A percentile compares a stretch with the other conserved stretches of the same genome.
Conservation (phyloP, 2,888 invertebrate genomes). For the Cremastinae sp. region DNA sequence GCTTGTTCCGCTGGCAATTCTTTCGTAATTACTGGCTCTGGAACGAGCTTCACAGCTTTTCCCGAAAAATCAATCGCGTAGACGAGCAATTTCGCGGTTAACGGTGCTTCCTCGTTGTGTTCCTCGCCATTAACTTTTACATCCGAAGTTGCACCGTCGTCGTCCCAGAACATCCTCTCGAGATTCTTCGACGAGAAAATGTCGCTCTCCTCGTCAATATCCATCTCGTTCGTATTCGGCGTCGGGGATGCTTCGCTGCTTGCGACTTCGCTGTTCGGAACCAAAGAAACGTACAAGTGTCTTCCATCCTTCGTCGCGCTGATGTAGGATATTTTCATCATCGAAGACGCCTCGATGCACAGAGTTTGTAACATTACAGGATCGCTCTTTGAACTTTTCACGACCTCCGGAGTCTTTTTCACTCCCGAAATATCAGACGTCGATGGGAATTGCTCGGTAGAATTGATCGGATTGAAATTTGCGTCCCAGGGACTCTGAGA, state of each 20-base stretch:
- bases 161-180: constrained; percentile 82
- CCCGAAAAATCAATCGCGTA: constrained; percentile 82
- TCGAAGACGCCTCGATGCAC: constrained; percentile 74
- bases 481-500: constrained; percentile 72
- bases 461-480: constrained; percentile 75
- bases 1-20: constrained; percentile 85
- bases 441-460: constrained; percentile 74
- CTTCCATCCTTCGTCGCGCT: constrained; percentile 74
- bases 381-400: constrained; percentile 72
- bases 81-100: constrained; percentile 81
- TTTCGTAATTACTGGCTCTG: constrained; percentile 84
- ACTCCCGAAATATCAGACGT: constrained; percentile 73
- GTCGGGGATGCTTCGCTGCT: constrained; percentile 72
- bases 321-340: constrained; percentile 72
- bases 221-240: constrained; percentile 75
- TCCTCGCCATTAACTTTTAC: constrained; percentile 83
- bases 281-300: constrained; percentile 75
- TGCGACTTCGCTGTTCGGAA: constrained; percentile 62
- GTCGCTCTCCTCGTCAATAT: constrained; percentile 77
- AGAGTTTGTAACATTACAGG: constrained; percentile 76
- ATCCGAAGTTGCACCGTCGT: constrained; percentile 82
- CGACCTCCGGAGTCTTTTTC: constrained; percentile 72
- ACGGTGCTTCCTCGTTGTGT: constrained; percentile 66
- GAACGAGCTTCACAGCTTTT: constrained; percentile 81
- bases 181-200: constrained; percentile 77